Evolutionary conservation across 2,888 invertebrate genomes (phyloP).

Genomic region (Drosophila mayaguana): DNA sequence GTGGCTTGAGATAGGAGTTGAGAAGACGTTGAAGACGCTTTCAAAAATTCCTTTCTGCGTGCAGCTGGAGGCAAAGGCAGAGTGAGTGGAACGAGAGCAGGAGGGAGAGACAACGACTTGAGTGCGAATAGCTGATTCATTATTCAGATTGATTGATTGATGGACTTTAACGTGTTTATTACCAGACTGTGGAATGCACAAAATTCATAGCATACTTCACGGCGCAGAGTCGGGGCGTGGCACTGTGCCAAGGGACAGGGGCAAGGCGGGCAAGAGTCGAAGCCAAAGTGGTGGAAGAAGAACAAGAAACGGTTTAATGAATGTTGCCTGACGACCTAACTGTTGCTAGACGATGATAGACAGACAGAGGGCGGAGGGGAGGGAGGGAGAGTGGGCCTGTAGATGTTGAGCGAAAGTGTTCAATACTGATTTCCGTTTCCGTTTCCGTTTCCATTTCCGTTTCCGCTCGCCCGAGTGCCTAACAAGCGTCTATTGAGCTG

Average conservation of each 20-base stretch:
- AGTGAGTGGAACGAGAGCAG: neutral
- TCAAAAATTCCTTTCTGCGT: neutral
- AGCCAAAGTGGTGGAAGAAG: neutral
- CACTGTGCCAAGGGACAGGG: neutral
- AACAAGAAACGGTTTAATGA: neutral
- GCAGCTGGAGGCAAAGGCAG: neutral
- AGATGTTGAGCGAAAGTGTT: slow-evolving; percentile 7
- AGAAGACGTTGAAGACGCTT: neutral
- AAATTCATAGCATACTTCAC: neutral
- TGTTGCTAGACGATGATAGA: neutral
- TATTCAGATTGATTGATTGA: slow-evolving; percentile 4
- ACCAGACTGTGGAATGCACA: neutral
- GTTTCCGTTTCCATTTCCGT: slow-evolving; percentile 4
- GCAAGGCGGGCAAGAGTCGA: too few relatives aligned
- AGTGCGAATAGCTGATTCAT: slow-evolving; percentile 9
- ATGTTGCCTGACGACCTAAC: neutral
- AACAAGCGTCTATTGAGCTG: slow-evolving; percentile 8
- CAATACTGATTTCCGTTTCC: slow-evolving; percentile 15
- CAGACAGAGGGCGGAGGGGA: neutral
- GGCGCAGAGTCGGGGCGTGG: neutral
- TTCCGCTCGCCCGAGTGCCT: slow-evolving; percentile 2
- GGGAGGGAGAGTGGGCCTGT: neutral
- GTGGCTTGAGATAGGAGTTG: neutral
- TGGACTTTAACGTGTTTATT: slow-evolving; percentile 7
- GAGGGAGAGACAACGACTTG: neutral